phyloP scores from a whole-genome alignment of 2,797 vertebrate species.

The Hippopotamyrus pictus region DNA sequence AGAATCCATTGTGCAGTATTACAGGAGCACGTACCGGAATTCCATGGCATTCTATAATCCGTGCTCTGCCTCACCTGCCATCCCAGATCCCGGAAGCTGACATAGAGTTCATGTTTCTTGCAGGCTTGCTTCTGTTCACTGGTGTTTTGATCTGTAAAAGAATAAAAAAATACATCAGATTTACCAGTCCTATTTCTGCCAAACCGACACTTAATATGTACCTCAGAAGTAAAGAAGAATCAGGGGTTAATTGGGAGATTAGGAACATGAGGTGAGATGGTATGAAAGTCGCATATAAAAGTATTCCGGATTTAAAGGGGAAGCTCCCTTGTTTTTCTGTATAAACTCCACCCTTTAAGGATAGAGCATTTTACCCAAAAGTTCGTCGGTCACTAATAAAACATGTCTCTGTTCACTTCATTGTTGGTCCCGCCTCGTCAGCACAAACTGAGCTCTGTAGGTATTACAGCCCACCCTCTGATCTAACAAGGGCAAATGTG shows the following conservation, averaged over 20 bases:
- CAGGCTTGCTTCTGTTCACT: constrained; percentile 98
- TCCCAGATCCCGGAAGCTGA: constrained; percentile 94
- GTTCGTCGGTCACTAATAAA: neutral
- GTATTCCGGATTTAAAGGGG: neutral
- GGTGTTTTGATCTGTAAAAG: constrained; percentile 78
- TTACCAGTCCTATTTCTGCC: neutral
- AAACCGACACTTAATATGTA: neutral
- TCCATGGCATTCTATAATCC: neutral
- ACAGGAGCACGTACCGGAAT: neutral
- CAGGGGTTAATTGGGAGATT: neutral
- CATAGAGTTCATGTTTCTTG: constrained; percentile 98
- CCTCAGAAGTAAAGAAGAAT: neutral
- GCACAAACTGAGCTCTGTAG: neutral
- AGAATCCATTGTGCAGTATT: neutral
- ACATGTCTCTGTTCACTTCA: neutral
- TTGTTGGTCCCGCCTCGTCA: neutral
- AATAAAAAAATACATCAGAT: neutral
- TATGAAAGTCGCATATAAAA: neutral
- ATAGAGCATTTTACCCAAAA: neutral
- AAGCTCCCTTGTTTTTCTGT: neutral
- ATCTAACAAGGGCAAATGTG: neutral
- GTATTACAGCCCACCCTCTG: neutral
- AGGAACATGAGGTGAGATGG: neutral
- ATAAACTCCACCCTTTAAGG: neutral
- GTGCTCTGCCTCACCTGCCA: constrained; percentile 81